These are phyloP conservation scores for Cossypha niveicapilla DNA, from an alignment of 2,797 vertebrate genomes.

Conservation along the genomic window DNA sequence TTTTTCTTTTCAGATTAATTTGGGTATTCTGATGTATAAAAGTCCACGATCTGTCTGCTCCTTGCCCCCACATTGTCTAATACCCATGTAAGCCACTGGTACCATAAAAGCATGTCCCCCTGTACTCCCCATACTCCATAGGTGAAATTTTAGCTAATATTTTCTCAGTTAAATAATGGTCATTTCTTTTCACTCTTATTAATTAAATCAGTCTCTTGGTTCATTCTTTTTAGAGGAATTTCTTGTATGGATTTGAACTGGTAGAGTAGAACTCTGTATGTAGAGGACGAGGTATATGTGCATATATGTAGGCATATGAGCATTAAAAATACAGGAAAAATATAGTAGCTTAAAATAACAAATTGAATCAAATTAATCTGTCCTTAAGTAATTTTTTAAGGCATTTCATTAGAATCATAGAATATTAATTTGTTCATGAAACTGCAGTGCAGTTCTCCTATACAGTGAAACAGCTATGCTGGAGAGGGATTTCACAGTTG, in stretches of 20 bases:
- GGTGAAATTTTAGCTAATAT: neutral
- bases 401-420: neutral
- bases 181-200: neutral
- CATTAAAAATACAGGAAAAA: neutral
- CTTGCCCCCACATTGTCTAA: accelerated
- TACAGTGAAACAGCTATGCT: neutral
- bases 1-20: neutral
- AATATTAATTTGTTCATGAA: neutral
- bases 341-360: neutral
- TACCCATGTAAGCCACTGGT: neutral
- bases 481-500: neutral
- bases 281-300: neutral
- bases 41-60: accelerated
- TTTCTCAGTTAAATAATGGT: neutral
- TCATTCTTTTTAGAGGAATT: neutral
- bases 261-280: neutral
- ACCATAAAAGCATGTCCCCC: neutral
- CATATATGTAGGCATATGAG: neutral
- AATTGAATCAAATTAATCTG: neutral
- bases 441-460: neutral
- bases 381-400: neutral
- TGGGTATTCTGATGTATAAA: neutral
- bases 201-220: neutral
- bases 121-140: neutral
- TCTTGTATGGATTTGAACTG: neutral